Percentiles rank a stretch among this genome's conserved stretches.
phyloP scores from a whole-genome alignment of 2,113 vertebrate species.

The Mellivora capensis region DNA sequence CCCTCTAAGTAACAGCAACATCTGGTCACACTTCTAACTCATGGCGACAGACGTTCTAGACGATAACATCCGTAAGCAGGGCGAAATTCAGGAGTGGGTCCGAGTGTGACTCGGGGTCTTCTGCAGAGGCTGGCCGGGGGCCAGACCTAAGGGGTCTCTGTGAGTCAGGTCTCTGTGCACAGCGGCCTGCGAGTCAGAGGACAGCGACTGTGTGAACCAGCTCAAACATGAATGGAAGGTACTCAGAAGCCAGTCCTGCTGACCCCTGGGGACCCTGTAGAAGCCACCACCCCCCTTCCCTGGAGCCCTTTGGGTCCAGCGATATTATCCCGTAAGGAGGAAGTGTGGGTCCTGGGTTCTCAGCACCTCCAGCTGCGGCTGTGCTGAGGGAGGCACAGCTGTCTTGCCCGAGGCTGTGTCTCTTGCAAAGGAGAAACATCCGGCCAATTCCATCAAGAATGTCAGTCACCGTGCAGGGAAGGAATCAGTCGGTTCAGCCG shows the following conservation, averaged over 20 bases:
- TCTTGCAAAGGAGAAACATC: conserved; percentile 70
- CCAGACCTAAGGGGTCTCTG: not conserved
- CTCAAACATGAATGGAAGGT: not conserved
- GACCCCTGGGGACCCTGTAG: not conserved
- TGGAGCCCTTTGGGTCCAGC: conserved; percentile 36
- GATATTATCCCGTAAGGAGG: conserved; percentile 52
- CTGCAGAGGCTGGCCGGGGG: not conserved
- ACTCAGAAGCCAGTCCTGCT: not conserved
- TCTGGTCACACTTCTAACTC: not conserved
- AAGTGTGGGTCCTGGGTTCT: conserved; percentile 47
- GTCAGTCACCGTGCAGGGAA: conserved; percentile 60
- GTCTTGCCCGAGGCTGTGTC: conserved; percentile 61
- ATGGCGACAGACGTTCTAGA: not conserved
- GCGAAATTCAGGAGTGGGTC: not conserved
- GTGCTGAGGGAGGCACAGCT: conserved; percentile 64
- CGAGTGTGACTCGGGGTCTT: not conserved
- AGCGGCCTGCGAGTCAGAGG: not conserved
- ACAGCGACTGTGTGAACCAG: not conserved
- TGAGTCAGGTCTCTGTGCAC: not conserved
- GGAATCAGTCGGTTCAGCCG: not conserved
- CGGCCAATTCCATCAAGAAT: conserved; percentile 60
- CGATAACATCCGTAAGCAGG: fast-evolving
- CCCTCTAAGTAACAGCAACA: not conserved
- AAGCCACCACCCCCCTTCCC: not conserved
- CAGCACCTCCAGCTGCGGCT: conserved; percentile 56